Base-by-base conservation (phyloP, 2,797 vertebrate species). In the Cirrhinus molitorella region DNA sequence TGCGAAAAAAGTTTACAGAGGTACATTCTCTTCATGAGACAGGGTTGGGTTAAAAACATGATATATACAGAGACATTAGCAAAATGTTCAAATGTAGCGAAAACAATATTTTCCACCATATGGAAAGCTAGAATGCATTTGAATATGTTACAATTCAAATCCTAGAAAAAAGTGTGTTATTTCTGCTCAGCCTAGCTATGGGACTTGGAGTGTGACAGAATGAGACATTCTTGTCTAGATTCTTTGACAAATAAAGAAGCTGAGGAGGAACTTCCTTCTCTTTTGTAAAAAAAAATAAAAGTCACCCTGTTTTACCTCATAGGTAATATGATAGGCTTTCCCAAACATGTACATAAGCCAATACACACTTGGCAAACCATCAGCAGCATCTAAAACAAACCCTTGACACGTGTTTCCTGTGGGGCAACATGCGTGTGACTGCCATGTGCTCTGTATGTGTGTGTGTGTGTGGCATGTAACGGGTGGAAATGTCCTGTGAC, bases 401-500 rank as follows among this genome's bases (percentile, higher is more conserved):
- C n/a, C 63, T 43, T 83, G 14, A 77, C 81, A 71, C 53, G 51
- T 78, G 74, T 83, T 83, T 61, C 21, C 74, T 78, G 40, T 40
- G 40, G 73, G 81, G 74, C 87, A 86, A 65, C 68, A 53, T 83
- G 55, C 23, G 6, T 79, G 68, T 86, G 91, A 90, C 89, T 79
- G 79, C 87, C 87, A 72, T 91, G 89, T 43, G 55, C 66, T 79
- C 86, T 25, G 43, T 80, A 14, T n/a, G 4, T 85, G 79, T 84
- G 77, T 89, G 80, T 86, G 67, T 88, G 84, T 85, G 71, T 53
- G 45, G 86, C 86, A 91, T 83, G 78, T 23, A 61, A 88, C 75
- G 85, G 90, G 86, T 92, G 89, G 88, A 88, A 86, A n/a, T 72
- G 86, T 88, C 55, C 86, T 72, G 89, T 90, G 90, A 87, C 86